Conservation (phyloP, 2,797 vertebrate genomes). For the Mus spretus region DNA sequence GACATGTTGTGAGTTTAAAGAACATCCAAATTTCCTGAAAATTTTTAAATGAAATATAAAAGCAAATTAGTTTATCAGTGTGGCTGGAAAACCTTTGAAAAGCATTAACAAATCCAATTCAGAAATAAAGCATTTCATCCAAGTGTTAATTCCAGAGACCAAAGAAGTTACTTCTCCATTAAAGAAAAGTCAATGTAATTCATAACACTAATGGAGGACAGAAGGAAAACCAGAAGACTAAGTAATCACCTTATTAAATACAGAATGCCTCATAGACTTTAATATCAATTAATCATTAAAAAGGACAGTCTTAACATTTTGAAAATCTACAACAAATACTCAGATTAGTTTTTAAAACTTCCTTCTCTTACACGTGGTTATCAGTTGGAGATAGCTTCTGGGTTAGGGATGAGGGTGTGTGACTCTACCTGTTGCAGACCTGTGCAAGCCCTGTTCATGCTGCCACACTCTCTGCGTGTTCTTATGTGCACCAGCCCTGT, state of each 20-base stretch:
- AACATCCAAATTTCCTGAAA: background rate
- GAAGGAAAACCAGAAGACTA: background rate
- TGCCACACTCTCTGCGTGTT: background rate
- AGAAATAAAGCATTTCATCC: background rate
- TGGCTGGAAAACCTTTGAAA: background rate
- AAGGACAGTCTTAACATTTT: background rate
- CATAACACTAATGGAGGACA: background rate
- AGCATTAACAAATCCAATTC: constrained; percentile 34
- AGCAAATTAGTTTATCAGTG: background rate
- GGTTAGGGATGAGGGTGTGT: background rate
- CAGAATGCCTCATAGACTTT: background rate
- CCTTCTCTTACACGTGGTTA: background rate
- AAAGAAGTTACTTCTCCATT: background rate
- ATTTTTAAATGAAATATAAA: background rate
- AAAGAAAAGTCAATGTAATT: constrained; percentile 12
- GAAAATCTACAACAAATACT: background rate
- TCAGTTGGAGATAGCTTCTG: background rate
- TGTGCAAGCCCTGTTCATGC: no score
- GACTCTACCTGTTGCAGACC: no score
- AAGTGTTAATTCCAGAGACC: constrained; percentile 32
- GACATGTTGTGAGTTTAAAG: constrained; percentile 16
- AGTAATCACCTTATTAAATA: background rate
- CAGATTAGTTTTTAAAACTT: background rate
- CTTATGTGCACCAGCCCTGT: no score
- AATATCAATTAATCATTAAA: constrained; percentile 21